These are phyloP conservation scores for Cynopterus brachyotis DNA, from an alignment of 2,113 vertebrate genomes.

Conservation along the genomic window DNA sequence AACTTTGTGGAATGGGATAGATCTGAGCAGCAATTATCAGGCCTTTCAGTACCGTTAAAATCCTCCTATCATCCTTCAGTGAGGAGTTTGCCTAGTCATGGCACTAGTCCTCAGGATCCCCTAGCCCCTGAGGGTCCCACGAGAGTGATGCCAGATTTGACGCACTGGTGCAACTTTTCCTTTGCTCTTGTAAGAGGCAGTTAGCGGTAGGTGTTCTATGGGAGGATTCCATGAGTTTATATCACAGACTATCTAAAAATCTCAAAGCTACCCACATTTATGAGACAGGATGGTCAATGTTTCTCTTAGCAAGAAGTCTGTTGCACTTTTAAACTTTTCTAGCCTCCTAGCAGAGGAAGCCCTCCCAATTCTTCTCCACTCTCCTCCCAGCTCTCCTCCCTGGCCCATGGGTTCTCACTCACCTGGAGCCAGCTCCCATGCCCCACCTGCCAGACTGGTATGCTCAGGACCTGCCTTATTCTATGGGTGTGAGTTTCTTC, in stretches of 20 bases:
- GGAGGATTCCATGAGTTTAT: background rate
- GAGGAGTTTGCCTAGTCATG: background rate
- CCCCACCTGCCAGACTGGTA: background rate
- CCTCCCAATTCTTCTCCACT: background rate
- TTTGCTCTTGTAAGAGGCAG: background rate
- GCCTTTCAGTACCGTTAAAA: background rate
- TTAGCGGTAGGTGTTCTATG: background rate
- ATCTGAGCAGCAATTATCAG: background rate
- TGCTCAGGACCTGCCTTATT: background rate
- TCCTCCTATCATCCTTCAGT: background rate
- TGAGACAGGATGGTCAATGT: background rate
- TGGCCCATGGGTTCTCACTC: background rate
- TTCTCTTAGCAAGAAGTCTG: background rate
- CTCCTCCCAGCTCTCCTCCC: background rate
- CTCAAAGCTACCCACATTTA: background rate
- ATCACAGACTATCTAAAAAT: background rate
- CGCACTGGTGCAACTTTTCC: background rate
- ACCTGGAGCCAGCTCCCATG: background rate
- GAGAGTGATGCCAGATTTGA: background rate
- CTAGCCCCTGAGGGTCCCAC: fast-evolving
- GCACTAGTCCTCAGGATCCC: background rate
- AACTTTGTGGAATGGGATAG: background rate
- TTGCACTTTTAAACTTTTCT: background rate
- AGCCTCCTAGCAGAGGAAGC: background rate
- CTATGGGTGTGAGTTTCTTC: background rate